Conservation (phyloP, 2,797 vertebrate genomes). For the Pyrocephalus nanus region DNA sequence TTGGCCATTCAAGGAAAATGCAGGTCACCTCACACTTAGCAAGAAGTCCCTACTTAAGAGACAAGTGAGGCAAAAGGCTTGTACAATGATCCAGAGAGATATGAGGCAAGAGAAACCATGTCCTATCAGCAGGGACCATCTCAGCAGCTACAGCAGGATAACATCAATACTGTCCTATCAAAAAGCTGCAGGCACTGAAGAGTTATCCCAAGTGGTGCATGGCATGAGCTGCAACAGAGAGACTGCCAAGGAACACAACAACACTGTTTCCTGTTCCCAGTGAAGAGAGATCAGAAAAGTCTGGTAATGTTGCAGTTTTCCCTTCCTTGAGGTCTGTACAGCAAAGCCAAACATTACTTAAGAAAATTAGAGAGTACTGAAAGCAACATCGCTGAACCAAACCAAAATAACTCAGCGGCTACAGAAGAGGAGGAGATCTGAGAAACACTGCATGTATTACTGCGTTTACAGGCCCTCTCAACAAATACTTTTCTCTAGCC, state of each 20-base stretch:
- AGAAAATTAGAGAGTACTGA: background rate
- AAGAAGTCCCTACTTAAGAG: background rate
- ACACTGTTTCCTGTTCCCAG: background rate
- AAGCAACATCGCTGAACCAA: background rate
- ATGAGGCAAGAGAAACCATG: background rate
- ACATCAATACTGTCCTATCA: background rate
- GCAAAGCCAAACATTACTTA: background rate
- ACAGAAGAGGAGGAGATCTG: background rate
- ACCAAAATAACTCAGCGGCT: background rate
- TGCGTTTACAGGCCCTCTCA: background rate
- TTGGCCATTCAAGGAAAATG: background rate
- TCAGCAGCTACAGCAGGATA: background rate
- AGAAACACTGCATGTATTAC: fast-evolving
- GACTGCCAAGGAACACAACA: background rate
- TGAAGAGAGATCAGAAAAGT: background rate
- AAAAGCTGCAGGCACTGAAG: background rate
- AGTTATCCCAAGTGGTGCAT: fast-evolving
- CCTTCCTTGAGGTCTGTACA: background rate
- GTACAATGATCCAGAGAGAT: background rate
- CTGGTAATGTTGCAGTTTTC: background rate
- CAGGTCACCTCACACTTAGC: background rate
- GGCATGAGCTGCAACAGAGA: background rate
- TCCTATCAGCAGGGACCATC: background rate
- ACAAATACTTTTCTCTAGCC: background rate
- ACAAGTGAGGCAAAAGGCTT: background rate